Evolutionary conservation across 2,888 invertebrate genomes (phyloP).

Genomic region (Callyntrura sp.): DNA sequence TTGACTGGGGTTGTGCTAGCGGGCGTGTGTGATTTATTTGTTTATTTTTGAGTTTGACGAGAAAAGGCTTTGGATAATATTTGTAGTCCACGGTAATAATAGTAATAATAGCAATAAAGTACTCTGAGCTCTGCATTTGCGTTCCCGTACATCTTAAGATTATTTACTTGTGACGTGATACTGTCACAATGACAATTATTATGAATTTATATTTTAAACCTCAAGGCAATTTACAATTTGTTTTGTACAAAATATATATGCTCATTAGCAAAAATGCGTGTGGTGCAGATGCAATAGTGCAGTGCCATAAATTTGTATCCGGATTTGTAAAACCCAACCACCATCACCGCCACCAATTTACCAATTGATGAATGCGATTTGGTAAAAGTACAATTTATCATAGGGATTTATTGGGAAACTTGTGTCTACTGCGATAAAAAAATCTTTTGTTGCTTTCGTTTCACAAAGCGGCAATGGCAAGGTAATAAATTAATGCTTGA

Average conservation of each 20-base stretch:
- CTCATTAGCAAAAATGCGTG: background rate
- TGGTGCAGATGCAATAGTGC: background rate
- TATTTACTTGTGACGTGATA: background rate
- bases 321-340: background rate
- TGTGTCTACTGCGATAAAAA: constrained; percentile 23
- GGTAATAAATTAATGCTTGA: constrained; percentile 30
- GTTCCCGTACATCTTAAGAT: constrained; percentile 1
- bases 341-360: constrained; percentile 34
- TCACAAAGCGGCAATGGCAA: background rate
- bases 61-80: background rate
- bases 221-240: constrained; percentile 47
- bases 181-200: constrained; percentile 26
- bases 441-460: background rate
- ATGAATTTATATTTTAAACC: constrained; percentile 46
- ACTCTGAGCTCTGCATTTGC: background rate
- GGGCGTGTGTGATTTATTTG: constrained; percentile 10
- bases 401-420: constrained; percentile 40
- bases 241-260: constrained; percentile 27
- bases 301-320: background rate
- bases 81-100: background rate
- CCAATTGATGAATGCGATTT: constrained; percentile 36
- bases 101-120: background rate
- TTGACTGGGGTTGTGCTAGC: background rate
- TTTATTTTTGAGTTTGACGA: constrained; percentile 12
- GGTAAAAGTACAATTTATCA: constrained; percentile 18